These are phyloP conservation scores for Coptodon rendalli DNA, from an alignment of 2,113 vertebrate species.

Conservation along the genomic window DNA sequence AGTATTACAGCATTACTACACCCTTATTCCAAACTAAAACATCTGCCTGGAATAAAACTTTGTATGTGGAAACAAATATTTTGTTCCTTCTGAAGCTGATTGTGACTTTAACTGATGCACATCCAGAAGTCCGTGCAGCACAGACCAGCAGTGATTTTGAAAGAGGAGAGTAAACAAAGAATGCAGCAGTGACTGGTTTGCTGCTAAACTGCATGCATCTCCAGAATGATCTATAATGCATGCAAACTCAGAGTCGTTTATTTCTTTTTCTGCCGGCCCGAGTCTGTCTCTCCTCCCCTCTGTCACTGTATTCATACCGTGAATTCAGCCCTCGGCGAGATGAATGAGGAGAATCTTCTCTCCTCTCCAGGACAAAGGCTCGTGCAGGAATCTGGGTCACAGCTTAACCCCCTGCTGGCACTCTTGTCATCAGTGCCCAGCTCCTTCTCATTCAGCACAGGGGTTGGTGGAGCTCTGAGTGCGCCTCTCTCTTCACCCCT, in stretches of 20 bases:
- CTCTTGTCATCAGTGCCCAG: not conserved
- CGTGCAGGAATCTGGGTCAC: constrained; percentile 51
- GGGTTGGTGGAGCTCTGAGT: not conserved
- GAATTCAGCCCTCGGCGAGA: not conserved
- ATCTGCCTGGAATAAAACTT: not conserved
- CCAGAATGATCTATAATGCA: not conserved
- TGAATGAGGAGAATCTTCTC: constrained; percentile 30
- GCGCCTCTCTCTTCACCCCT: not conserved
- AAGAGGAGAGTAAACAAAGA: not conserved
- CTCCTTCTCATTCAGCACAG: constrained; percentile 44
- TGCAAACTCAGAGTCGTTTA: not conserved
- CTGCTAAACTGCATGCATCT: not conserved
- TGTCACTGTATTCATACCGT: not conserved
- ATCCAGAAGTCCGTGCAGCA: not conserved
- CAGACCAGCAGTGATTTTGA: accelerated
- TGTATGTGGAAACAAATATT: not conserved
- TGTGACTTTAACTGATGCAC: not conserved
- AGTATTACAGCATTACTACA: not conserved
- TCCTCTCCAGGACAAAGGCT: constrained; percentile 40
- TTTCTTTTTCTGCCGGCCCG: accelerated
- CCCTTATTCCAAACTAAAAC: accelerated
- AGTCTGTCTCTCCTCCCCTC: not conserved
- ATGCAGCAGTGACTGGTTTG: not conserved
- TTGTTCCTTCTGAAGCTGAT: not conserved
- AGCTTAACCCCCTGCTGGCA: constrained; percentile 50